A percentile compares a stretch with the other conserved stretches of the same genome.
phyloP scores from a whole-genome alignment of 2,797 vertebrate species.

The Malurus splendens region DNA sequence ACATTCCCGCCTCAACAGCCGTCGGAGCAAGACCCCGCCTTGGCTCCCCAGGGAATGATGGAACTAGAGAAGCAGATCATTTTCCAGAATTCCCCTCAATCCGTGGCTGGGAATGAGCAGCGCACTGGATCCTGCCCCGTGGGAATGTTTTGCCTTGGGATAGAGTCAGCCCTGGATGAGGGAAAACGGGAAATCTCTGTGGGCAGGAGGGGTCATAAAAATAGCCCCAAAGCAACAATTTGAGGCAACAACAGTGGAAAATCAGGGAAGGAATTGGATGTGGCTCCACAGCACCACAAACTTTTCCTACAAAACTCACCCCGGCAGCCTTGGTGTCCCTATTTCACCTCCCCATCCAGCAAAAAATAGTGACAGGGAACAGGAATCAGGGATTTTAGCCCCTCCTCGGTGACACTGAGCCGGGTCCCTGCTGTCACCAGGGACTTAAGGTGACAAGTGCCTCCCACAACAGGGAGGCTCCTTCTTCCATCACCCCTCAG shows the following conservation, averaged over 20 bases:
- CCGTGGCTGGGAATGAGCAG: fast-evolving
- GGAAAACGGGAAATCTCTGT: not conserved
- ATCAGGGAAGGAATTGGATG: fast-evolving
- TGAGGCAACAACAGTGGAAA: not conserved
- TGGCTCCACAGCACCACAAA: fast-evolving
- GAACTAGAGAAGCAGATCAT: not conserved
- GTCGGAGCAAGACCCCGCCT: fast-evolving
- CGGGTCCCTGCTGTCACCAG: not conserved
- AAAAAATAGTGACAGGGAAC: fast-evolving
- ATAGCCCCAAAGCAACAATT: not conserved
- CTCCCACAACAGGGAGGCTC: not conserved
- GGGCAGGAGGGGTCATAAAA: not conserved
- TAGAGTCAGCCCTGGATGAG: not conserved
- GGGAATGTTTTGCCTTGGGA: not conserved
- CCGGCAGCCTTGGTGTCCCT: not conserved
- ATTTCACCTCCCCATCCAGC: fast-evolving
- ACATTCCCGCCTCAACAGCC: not conserved
- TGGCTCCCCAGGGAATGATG: not conserved
- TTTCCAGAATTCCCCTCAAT: not conserved
- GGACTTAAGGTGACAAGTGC: not conserved
- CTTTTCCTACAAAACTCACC: not conserved
- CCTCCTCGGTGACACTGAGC: not conserved
- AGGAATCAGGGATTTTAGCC: not conserved
- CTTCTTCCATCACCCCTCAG: not conserved
- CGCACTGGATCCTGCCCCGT: fast-evolving